Percentiles rank a stretch among this genome's conserved stretches.
Conservation (phyloP, 1,140 invertebrate species). For the Rhagoletis pomonella region DNA sequence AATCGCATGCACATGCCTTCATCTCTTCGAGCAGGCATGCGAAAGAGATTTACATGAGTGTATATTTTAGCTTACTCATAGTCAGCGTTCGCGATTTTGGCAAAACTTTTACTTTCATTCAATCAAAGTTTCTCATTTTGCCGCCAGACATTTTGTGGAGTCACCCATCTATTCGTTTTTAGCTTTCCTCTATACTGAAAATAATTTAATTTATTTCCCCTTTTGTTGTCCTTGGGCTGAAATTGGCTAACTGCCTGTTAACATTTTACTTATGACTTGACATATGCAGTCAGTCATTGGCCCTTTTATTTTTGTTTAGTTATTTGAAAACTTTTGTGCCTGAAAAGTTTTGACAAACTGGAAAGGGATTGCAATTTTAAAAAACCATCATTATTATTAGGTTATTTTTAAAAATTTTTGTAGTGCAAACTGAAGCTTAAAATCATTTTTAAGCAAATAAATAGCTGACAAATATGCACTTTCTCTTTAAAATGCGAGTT, state of each 20-base stretch:
- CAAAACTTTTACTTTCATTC: slow-evolving; percentile 33
- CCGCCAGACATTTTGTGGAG: slow-evolving; percentile 14
- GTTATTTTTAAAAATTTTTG: no score
- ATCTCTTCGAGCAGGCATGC: not conserved
- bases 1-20: not conserved
- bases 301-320: not conserved
- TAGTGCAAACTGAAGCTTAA: no score
- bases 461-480: no score
- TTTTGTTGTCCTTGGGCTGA: not conserved
- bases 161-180: not conserved
- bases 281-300: not conserved
- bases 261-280: slow-evolving; percentile 11
- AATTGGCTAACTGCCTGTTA: slow-evolving; percentile 12
- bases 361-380: no score
- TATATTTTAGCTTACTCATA: slow-evolving; percentile 16
- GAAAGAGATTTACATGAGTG: not conserved
- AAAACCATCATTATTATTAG: no score
- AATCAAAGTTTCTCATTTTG: slow-evolving; percentile 24
- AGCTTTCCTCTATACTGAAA: not conserved
- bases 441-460: no score
- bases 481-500: no score
- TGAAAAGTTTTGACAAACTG: no score
- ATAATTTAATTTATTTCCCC: slow-evolving; percentile 32
- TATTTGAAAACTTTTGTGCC: no score
- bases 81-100: not conserved